Conservation (phyloP, 2,888 invertebrate genomes). For the Nomada goodeniana region DNA sequence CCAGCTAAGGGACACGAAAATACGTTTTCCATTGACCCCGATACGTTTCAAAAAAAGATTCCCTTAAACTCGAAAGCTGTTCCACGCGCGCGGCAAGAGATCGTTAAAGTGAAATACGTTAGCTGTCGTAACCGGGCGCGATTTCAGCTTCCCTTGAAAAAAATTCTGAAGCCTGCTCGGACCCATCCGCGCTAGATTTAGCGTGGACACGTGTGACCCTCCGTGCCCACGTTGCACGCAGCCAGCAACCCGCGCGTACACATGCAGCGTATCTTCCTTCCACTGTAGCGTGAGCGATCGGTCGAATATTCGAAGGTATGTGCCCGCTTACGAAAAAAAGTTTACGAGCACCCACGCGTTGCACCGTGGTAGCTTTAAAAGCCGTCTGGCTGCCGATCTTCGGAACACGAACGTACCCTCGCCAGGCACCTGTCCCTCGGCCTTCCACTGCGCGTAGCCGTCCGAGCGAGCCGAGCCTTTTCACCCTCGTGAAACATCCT, state of each 20-base stretch:
- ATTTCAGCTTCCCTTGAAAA: constrained; percentile 28
- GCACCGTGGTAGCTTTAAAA: constrained; percentile 51
- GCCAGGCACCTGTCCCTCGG: constrained; percentile 75
- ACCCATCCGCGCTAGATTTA: constrained; percentile 44
- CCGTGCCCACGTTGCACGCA: background rate
- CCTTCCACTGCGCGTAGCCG: constrained; percentile 64
- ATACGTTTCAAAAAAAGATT: constrained; percentile 1
- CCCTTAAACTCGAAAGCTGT: background rate
- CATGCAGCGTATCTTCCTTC: background rate
- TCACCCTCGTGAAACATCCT: constrained; percentile 36
- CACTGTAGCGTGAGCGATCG: background rate
- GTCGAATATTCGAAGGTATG: constrained; percentile 52
- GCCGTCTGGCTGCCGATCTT: constrained; percentile 68
- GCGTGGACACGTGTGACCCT: constrained; percentile 32
- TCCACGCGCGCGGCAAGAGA: background rate
- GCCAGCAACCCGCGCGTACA: too few species aligned
- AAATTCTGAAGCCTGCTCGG: constrained; percentile 25
- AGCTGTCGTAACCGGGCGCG: constrained; percentile 9
- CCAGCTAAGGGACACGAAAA: too few species aligned
- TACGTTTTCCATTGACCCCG: background rate
- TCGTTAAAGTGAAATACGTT: constrained; percentile 28
- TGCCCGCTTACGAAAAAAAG: constrained; percentile 53
- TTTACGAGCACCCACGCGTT: constrained; percentile 48
- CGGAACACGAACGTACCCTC: constrained; percentile 74
- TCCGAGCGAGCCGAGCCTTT: constrained; percentile 48